phyloP scores from a whole-genome alignment of 2,888 invertebrate species.

The Trichogramma dendrolimi region DNA sequence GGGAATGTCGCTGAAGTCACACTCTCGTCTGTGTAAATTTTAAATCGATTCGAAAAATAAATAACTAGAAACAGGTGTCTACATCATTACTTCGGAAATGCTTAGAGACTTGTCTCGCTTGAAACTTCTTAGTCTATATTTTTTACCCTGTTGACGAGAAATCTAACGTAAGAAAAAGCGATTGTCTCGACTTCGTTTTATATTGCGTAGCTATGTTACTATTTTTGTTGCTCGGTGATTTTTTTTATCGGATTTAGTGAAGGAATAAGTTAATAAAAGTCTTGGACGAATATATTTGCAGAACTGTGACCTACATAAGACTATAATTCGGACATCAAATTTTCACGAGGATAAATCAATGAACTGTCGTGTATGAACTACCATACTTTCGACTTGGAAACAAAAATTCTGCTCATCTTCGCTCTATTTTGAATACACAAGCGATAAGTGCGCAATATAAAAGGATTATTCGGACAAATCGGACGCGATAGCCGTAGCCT shows the following conservation, averaged over 20 bases:
- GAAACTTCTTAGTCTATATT: constrained; percentile 1
- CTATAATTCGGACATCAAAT: not conserved
- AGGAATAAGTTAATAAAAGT: no score
- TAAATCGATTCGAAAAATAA: constrained; percentile 24
- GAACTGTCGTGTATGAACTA: no score
- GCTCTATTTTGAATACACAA: no score
- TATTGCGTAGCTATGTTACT: not conserved
- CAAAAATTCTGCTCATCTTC: no score
- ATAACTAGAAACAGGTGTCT: constrained; percentile 31
- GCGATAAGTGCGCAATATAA: no score
- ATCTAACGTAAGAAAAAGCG: constrained; percentile 14
- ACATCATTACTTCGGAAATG: constrained; percentile 27
- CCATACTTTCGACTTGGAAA: no score
- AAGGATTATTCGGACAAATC: no score
- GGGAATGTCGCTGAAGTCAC: constrained; percentile 17
- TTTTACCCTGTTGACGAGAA: not conserved
- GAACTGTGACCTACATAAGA: no score
- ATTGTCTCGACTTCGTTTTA: constrained; percentile 18
- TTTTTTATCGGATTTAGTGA: no score
- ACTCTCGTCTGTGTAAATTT: constrained; percentile 1
- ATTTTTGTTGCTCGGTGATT: constrained; percentile 1
- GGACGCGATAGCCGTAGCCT: no score
- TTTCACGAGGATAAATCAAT: not conserved
- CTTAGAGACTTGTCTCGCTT: constrained; percentile 17
- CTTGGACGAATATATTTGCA: not conserved